These are phyloP conservation scores for Hypotaenidia philippensis DNA, from an alignment of 2,797 vertebrate genomes.

Conservation along the genomic window DNA sequence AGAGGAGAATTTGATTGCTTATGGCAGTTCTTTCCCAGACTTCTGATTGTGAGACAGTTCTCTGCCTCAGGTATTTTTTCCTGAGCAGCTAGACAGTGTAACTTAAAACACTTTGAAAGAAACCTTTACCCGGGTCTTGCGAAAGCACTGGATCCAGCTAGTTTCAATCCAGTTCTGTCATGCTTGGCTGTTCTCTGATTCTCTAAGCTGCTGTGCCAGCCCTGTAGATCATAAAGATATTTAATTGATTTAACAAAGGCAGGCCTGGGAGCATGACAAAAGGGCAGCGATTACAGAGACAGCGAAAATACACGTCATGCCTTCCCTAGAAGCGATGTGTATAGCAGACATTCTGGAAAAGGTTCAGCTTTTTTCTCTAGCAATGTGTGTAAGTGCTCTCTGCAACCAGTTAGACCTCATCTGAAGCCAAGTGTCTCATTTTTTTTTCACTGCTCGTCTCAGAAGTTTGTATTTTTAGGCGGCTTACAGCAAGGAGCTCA, in stretches of 20 bases:
- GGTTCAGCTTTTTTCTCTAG: neutral
- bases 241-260: slow-evolving; percentile 46
- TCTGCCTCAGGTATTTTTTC: neutral
- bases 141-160: neutral
- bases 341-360: slow-evolving; percentile 11
- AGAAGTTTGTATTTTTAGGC: slow-evolving; percentile 49
- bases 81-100: neutral
- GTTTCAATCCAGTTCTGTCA: slow-evolving; percentile 36
- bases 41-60: neutral
- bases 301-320: slow-evolving; percentile 6
- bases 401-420: neutral
- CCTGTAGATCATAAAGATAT: neutral
- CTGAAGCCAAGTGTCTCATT: neutral
- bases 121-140: neutral
- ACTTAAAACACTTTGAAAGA: neutral
- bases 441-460: slow-evolving; percentile 3
- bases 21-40: neutral
- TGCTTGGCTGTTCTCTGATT: slow-evolving; percentile 10
- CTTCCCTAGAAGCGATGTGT: slow-evolving; percentile 14
- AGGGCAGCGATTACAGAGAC: neutral
- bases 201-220: slow-evolving; percentile 20
- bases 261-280: neutral
- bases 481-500: neutral
- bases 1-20: neutral
- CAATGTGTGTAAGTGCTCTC: neutral